Percentiles rank a stretch among this genome's conserved stretches.
These are phyloP conservation scores for Boloria selene DNA, from an alignment of 2,888 invertebrate genomes.

Conservation along the genomic window DNA sequence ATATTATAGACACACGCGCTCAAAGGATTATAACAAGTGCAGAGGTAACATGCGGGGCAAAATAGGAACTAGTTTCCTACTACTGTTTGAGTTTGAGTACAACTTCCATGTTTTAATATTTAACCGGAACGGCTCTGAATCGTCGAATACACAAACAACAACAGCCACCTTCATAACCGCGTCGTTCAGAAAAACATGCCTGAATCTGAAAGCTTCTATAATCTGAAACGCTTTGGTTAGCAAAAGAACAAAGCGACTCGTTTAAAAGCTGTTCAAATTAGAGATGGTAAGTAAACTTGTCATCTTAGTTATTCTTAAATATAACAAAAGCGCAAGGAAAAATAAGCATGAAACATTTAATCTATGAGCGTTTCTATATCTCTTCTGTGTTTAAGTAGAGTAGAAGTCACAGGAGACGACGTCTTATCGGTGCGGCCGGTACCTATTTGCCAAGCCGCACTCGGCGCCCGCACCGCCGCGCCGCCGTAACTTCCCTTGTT, in stretches of 20 bases:
- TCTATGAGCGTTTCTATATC: constrained; percentile 74
- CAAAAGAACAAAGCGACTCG: constrained; percentile 53
- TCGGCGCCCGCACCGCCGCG: constrained; percentile 56
- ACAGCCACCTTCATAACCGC: constrained; percentile 71
- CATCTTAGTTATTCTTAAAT: constrained; percentile 61
- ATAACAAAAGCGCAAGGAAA: constrained; percentile 60
- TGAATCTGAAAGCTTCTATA: constrained; percentile 67
- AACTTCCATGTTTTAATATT: constrained; percentile 72
- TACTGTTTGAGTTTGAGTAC: constrained; percentile 48
- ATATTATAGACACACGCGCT: constrained; percentile 27
- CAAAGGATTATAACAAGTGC: constrained; percentile 37
- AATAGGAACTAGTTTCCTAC: constrained; percentile 42
- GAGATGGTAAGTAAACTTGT: constrained; percentile 69
- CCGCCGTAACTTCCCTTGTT: constrained; percentile 78
- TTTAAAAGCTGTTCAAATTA: constrained; percentile 61
- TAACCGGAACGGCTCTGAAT: constrained; percentile 67
- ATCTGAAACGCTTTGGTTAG: constrained; percentile 60
- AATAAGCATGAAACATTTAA: constrained; percentile 76
- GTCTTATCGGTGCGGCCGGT: constrained; percentile 74
- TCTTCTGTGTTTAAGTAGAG: constrained; percentile 72
- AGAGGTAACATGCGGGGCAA: constrained; percentile 29
- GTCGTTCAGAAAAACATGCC: constrained; percentile 57
- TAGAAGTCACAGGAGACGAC: constrained; percentile 75
- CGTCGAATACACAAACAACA: constrained; percentile 73
- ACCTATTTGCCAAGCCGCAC: constrained; percentile 70